phyloP scores from a whole-genome alignment of 2,888 invertebrate genomes.

The Hirtodrosophila histrioides region DNA sequence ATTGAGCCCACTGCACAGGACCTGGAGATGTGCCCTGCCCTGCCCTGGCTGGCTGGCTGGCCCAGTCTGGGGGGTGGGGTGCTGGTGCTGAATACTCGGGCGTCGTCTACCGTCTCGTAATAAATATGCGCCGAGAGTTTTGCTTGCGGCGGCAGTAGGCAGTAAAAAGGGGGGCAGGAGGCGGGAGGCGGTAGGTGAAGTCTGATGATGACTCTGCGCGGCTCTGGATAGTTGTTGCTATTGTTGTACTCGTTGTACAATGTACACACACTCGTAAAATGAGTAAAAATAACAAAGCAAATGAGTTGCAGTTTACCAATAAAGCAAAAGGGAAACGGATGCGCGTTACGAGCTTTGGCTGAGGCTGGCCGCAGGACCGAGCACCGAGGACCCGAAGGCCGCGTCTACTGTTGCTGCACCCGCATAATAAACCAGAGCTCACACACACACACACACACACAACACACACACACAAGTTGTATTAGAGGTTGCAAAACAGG shows the following conservation, averaged over 20 bases:
- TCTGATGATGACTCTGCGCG: constrained; percentile 51
- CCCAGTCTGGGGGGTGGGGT: constrained; percentile 1
- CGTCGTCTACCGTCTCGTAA: constrained; percentile 66
- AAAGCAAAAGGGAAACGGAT: constrained; percentile 62
- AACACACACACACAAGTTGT: constrained; percentile 11
- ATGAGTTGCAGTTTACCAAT: constrained; percentile 67
- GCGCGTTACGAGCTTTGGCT: constrained; percentile 53
- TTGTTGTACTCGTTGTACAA: constrained; percentile 45
- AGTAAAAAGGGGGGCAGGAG: not conserved
- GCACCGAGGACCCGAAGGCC: constrained; percentile 8
- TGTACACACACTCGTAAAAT: constrained; percentile 58
- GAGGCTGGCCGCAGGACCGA: constrained; percentile 28
- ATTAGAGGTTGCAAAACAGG: no score
- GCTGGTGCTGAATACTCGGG: constrained; percentile 25
- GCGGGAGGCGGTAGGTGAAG: constrained; percentile 1
- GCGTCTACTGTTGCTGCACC: constrained; percentile 43
- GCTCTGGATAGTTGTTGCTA: constrained; percentile 17
- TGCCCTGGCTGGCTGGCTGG: constrained; percentile 17
- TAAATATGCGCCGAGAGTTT: constrained; percentile 66
- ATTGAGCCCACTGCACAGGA: constrained; percentile 57
- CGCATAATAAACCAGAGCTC: constrained; percentile 69
- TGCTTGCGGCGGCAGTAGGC: constrained; percentile 37
- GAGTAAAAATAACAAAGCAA: constrained; percentile 76
- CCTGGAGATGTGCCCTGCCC: constrained; percentile 6
- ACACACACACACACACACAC: constrained; percentile 21